Evolutionary conservation across 1,140 invertebrate species (phyloP), one percentile per base, ranked within the genome.

Genomic region (Homarus americanus): DNA sequence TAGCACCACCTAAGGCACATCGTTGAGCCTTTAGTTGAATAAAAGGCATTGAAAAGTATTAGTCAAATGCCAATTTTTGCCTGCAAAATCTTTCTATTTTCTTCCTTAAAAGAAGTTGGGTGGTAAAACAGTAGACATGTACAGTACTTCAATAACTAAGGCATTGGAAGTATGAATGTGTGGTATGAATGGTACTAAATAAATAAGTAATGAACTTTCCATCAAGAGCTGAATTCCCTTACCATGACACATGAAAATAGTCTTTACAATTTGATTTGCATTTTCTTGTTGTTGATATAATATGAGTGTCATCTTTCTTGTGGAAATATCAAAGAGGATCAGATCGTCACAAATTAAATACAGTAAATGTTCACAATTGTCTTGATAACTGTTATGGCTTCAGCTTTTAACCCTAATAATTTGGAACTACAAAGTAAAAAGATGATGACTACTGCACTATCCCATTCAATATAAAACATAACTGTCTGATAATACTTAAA

Each of bases 1-100:
- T 63, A 63, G 58, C 58, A 63, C 58, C 58, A 63, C 58, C 58
- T 63, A 63, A 63, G 58, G 58, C 58, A 63, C 58, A 63, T 20
- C 58, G 20, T 63, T 63, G 58, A 63, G 58, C 58, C 58, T 63
- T 63, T 63, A 63, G 58, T 63, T 63, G 58, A 63, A 20, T 63
- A 63, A 63, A 63, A 63, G 58, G 58, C 58, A 63, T 63, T 63
- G 1, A 20, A 17, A 63, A 63, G 20, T 49, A 63, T 4, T 20
- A 63, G 58, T 20, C 12, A 24, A 63, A 24, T 63, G 20, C 58
- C 58, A 24, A 63, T 63, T 63, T 63, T 4, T 63, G 20, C 58
- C 20, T 24, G 20, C 20, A 63, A 20, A 15, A 63, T 20, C 58
- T 63, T 24, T 24, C 4, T 63, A 4, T 24, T 63, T 63, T 63